Percentiles rank a stretch among this genome's conserved stretches.
phyloP scores from a whole-genome alignment of 2,888 invertebrate genomes.

The Spisula subtruncata region DNA sequence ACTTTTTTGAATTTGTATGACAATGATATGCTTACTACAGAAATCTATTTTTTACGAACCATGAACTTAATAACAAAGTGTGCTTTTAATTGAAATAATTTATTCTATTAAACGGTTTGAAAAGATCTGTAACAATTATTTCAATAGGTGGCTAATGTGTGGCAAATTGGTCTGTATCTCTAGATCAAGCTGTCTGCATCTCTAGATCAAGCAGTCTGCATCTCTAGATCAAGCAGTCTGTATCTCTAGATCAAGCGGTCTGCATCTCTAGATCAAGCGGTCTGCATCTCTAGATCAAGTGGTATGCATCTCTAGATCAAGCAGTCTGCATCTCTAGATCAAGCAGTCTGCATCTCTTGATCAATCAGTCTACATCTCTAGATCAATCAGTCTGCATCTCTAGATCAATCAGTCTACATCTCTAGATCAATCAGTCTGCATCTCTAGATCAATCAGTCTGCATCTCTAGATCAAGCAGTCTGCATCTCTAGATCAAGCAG shows the following conservation, averaged over 20 bases:
- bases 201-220: neutral
- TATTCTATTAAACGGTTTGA: neutral
- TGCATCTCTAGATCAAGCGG: neutral
- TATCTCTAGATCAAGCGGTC: neutral
- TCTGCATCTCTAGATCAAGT: neutral
- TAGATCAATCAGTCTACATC: neutral
- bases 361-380: neutral
- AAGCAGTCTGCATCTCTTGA: neutral
- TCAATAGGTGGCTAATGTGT: neutral
- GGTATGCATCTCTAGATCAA: neutral
- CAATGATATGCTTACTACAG: constrained; percentile 37
- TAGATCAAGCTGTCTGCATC: neutral
- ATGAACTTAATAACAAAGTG: constrained; percentile 4
- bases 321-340: neutral
- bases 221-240: neutral
- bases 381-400: neutral
- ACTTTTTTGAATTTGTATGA: constrained; percentile 37
- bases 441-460: neutral
- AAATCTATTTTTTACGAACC: constrained; percentile 8
- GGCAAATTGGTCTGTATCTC: neutral
- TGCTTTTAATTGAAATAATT: neutral
- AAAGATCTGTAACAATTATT: neutral
- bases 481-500: neutral
- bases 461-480: neutral
- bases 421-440: neutral